These are phyloP conservation scores for Drosophila azteca DNA, from an alignment of 1,140 invertebrate species.

Conservation along the genomic window DNA sequence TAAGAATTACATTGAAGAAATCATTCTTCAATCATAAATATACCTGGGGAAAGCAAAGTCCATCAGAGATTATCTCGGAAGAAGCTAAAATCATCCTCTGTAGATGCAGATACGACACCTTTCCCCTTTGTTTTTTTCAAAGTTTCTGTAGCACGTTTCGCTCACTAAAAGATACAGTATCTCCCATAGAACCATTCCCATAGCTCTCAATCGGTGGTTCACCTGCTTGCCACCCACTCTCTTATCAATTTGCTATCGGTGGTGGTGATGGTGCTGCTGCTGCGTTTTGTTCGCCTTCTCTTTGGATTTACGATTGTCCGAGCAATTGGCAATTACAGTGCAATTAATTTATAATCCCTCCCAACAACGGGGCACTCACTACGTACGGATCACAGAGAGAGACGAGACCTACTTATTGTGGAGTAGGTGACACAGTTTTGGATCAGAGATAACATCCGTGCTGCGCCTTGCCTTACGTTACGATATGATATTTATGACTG, in stretches of 20 bases:
- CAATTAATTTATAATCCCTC: slow-evolving; percentile 61
- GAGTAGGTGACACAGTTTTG: slow-evolving; percentile 43
- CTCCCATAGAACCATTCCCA: no score
- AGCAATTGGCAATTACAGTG: slow-evolving; percentile 58
- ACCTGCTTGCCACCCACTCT: slow-evolving; percentile 5
- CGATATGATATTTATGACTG: slow-evolving; percentile 54
- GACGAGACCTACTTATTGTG: slow-evolving; percentile 33
- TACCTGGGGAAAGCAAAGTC: no score
- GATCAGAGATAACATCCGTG: slow-evolving; percentile 25
- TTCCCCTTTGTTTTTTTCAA: no score
- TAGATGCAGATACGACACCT: no score
- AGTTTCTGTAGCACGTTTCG: no score
- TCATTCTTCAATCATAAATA: no score
- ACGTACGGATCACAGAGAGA: slow-evolving; percentile 17
- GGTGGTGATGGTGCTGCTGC: not conserved
- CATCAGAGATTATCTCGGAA: no score
- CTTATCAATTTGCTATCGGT: slow-evolving; percentile 26
- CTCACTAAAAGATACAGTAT: no score
- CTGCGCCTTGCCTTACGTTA: slow-evolving; percentile 15
- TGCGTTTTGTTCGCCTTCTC: slow-evolving; percentile 14
- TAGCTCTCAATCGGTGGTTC: no score
- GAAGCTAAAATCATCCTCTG: no score
- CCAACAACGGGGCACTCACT: slow-evolving; percentile 4
- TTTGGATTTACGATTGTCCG: slow-evolving; percentile 46
- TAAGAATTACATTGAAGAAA: no score